A percentile compares a stretch with the other conserved stretches of the same genome.
phyloP scores from a whole-genome alignment of 2,888 invertebrate species.

The Drosophila formosana region DNA sequence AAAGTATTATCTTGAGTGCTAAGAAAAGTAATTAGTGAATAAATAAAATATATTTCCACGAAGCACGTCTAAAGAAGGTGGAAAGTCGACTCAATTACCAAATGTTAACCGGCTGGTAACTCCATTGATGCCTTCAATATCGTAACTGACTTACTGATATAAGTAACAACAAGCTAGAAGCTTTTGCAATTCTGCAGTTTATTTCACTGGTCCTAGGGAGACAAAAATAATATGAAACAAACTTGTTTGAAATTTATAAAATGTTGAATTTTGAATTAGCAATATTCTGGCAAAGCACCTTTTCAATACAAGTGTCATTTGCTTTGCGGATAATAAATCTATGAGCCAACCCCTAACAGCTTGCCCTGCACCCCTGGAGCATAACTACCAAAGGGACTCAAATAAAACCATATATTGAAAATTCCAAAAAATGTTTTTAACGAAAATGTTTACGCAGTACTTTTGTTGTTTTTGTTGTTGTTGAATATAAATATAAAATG shows the following conservation, averaged over 20 bases:
- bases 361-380: slow-evolving; percentile 22
- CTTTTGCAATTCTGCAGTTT: no score
- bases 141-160: no score
- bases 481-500: slow-evolving; percentile 62
- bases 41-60: no score
- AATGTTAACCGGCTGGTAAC: no score
- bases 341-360: slow-evolving; percentile 25
- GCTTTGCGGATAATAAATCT: slow-evolving; percentile 3
- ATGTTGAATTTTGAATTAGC: not conserved
- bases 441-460: slow-evolving; percentile 20
- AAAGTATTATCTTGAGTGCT: no score
- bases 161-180: no score
- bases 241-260: not conserved
- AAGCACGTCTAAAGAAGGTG: no score
- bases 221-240: no score
- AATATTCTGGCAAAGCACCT: not conserved
- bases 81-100: no score
- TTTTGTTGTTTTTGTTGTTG: slow-evolving; percentile 40
- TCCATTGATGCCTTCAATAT: no score
- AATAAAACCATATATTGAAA: slow-evolving; percentile 50
- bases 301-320: not conserved
- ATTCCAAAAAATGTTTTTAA: slow-evolving; percentile 43
- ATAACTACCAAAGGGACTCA: slow-evolving; percentile 25
- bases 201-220: no score
- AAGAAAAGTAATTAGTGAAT: no score